Evolutionary conservation across 2,797 vertebrate species (phyloP).

Genomic region (Falco peregrinus): DNA sequence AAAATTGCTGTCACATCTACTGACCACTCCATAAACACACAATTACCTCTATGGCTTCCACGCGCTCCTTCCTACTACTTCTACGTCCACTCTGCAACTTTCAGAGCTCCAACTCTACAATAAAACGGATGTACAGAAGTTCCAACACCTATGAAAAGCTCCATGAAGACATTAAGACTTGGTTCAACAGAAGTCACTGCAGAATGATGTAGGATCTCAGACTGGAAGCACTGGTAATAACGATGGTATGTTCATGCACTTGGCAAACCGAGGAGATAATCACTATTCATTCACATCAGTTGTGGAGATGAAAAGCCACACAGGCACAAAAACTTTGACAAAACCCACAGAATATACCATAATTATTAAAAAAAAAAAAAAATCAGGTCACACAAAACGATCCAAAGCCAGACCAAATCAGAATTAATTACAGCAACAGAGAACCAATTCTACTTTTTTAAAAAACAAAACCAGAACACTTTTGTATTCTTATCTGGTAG

Average conservation of each 20-base stretch:
- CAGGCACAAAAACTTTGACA: not conserved
- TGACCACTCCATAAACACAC: rapidly evolving
- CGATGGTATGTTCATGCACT: rapidly evolving
- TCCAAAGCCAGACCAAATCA: not conserved
- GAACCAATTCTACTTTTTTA: not conserved
- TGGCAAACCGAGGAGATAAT: not conserved
- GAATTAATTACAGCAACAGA: not conserved
- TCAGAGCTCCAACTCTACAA: not conserved
- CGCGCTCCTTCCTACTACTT: not conserved
- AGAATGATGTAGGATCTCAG: not conserved
- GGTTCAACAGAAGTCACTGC: not conserved
- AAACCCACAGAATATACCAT: not conserved
- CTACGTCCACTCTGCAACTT: not conserved
- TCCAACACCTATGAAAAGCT: not conserved
- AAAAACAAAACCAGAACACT: not conserved
- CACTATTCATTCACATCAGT: not conserved
- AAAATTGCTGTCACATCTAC: not conserved
- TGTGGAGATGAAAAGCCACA: not conserved
- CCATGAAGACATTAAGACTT: not conserved
- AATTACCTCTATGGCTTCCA: not conserved
- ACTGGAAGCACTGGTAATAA: not conserved
- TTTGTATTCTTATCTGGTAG: not conserved
- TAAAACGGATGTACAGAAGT: rapidly evolving
- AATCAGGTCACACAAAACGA: not conserved
- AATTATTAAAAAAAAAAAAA: not conserved